Evolutionary conservation across 2,888 invertebrate genomes (phyloP).

Genomic region (Anthophora plumipes): DNA sequence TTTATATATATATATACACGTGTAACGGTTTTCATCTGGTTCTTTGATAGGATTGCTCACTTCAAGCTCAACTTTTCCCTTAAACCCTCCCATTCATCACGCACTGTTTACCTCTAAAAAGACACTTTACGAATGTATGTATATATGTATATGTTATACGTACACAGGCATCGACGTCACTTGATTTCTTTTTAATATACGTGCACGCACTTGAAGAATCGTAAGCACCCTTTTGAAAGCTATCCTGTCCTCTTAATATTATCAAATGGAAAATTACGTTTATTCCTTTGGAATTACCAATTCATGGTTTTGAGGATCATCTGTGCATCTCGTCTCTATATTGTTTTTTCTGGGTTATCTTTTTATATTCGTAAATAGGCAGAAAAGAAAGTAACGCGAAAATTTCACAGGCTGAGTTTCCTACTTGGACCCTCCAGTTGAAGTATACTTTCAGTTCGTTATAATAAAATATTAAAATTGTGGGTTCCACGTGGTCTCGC

Average conservation of each 20-base stretch:
- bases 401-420: too few relatives aligned
- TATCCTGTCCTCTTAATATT: neutral
- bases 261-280: neutral
- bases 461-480: too few relatives aligned
- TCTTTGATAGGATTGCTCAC: neutral
- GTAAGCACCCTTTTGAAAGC: neutral
- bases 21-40: too few relatives aligned
- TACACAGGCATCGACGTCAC: neutral
- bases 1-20: too few relatives aligned
- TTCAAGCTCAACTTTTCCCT: neutral
- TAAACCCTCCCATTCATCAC: neutral
- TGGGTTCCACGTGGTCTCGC: too few relatives aligned
- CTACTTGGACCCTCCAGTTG: too few relatives aligned
- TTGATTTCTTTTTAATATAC: neutral
- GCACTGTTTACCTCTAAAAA: conserved; percentile 12
- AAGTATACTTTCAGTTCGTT: too few relatives aligned
- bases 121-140: neutral
- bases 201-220: neutral
- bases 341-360: too few relatives aligned
- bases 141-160: neutral
- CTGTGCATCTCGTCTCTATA: too few relatives aligned
- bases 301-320: neutral
- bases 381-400: too few relatives aligned
- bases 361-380: too few relatives aligned
- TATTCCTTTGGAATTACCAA: neutral